These are phyloP conservation scores for Drosophila acutilabella DNA, from an alignment of 2,888 invertebrate species.

Conservation along the genomic window DNA sequence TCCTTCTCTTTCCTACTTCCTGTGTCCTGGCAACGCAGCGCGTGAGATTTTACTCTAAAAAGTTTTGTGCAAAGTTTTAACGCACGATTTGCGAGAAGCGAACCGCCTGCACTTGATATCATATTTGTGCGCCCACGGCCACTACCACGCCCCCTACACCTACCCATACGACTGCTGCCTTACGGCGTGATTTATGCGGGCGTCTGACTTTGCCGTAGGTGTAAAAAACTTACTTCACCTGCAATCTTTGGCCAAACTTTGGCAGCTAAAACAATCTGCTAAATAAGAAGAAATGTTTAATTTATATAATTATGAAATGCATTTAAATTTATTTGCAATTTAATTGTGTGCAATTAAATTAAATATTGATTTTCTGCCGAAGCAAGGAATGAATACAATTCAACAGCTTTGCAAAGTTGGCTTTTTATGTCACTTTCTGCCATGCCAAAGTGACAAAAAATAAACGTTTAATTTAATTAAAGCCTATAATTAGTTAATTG, in stretches of 20 bases:
- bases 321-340: background rate
- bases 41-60: constrained; percentile 77
- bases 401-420: background rate
- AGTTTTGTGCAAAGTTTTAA: constrained; percentile 74
- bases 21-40: constrained; percentile 46
- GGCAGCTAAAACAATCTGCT: constrained; percentile 7
- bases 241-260: constrained; percentile 21
- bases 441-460: background rate
- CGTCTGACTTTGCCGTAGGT: constrained; percentile 58
- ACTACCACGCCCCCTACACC: constrained; percentile 27
- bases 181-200: constrained; percentile 68
- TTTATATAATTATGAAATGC: background rate
- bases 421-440: background rate
- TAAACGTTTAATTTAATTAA: constrained; percentile 8
- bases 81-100: constrained; percentile 73
- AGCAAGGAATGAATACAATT: background rate
- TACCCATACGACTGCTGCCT: constrained; percentile 54
- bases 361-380: background rate
- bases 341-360: too few relatives aligned
- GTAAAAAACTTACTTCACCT: constrained; percentile 58
- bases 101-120: constrained; percentile 77
- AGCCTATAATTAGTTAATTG: constrained; percentile 8
- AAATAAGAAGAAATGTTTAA: constrained; percentile 1
- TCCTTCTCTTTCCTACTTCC: background rate
- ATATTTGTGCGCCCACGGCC: constrained; percentile 60